Evolutionary conservation across 30 jellyfish, hydroid and myxozoan species (phyloP), one percentile per base, ranked within the genome.

Genomic region (Hydractinia symbiolongicarpus): DNA sequence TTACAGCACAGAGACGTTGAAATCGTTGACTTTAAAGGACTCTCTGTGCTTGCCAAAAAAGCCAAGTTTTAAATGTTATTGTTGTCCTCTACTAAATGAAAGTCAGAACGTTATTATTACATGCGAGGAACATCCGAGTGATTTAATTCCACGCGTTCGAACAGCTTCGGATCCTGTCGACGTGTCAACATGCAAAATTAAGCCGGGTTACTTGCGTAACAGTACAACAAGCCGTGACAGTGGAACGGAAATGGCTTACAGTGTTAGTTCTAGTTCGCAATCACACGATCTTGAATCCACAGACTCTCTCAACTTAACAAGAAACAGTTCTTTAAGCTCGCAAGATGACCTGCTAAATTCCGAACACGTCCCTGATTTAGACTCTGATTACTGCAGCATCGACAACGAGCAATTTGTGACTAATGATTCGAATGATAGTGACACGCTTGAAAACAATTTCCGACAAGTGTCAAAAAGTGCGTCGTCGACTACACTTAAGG

Each of bases 381-480:
- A 87, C 81, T 91, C 97, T 10, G 97, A 86, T 79, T 91, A 91
- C 64, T 86, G 90, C 15, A 91, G 97, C 72, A 72, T 91, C 15
- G 93, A 86, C 10, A 82, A 82, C 57, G 97, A 91, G 60, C 54
- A 55, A 53, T 66, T 50, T 13, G 91, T 55, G 8, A 71, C 10
- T 55, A 69, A 19, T 51, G 74, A 64, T 7, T 10, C 82, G 21
- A 81, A 56, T 8, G 74, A 79, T 30, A 49, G 9, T 40, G 44
- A 30, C 44, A 30, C 44, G 44, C 44, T 30, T 2, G 44, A 30
- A 30, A 30, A 30, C 44, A 30, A 30, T 30, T 30, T 30, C 2
- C 44, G 44, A 30, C 75, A 85, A 69, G 70, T 72, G 76, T 81
- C 66, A 54, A 87, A 85, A 20, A 88, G 90, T n/a, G 49, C 76